Conservation (phyloP, 2,797 vertebrate species). For the Lagodon rhomboides region DNA sequence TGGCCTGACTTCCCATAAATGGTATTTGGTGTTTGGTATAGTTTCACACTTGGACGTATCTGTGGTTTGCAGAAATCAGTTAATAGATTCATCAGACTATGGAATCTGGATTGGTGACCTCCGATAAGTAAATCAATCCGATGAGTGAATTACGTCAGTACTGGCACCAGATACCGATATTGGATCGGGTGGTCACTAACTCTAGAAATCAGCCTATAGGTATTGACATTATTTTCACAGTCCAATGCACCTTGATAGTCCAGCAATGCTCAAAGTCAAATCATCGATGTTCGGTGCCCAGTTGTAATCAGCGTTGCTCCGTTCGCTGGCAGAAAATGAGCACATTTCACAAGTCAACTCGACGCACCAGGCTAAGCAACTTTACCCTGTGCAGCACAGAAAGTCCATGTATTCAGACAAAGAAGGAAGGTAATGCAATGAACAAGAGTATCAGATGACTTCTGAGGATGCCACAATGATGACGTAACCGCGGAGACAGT, state of each 20-base stretch:
- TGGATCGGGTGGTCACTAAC: too few species aligned
- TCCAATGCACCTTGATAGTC: constrained; percentile 3
- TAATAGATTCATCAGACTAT: too few species aligned
- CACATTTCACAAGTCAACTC: constrained; percentile 29
- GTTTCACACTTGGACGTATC: too few species aligned
- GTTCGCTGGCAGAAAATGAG: constrained; percentile 22
- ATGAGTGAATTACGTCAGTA: too few species aligned
- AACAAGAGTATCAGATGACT: constrained; percentile 50
- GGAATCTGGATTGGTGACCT: too few species aligned
- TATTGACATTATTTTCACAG: neutral
- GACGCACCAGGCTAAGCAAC: constrained; percentile 4
- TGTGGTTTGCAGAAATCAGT: too few species aligned
- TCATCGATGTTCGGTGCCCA: neutral
- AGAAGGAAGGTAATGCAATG: constrained; percentile 29
- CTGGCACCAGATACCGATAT: too few species aligned
- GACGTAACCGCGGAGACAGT: constrained; percentile 28
- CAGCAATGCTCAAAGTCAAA: constrained; percentile 1
- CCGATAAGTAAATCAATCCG: too few species aligned
- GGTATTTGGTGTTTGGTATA: too few species aligned
- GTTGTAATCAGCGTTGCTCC: constrained; percentile 7
- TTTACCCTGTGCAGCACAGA: constrained; percentile 7
- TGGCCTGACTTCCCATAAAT: too few species aligned
- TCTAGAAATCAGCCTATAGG: neutral
- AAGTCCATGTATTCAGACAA: constrained; percentile 31
- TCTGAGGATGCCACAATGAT: constrained; percentile 39